These are phyloP conservation scores for Baccha elongata DNA, from an alignment of 2,888 invertebrate genomes.

Conservation along the genomic window DNA sequence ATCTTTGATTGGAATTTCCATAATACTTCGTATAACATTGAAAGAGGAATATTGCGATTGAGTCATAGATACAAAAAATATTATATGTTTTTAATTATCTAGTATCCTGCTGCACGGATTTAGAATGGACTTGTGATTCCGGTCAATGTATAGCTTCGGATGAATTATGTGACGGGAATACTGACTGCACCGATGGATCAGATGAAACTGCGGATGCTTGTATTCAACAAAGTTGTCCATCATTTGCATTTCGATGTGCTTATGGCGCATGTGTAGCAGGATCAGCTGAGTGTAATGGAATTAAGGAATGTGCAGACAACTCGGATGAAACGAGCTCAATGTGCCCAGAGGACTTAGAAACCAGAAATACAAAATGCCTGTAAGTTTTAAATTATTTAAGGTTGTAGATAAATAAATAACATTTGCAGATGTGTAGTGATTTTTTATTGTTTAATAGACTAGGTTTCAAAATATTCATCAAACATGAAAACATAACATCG, in stretches of 20 bases:
- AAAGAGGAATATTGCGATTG: too few species aligned
- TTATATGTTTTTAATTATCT: background rate
- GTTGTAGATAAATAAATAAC: too few species aligned
- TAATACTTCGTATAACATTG: background rate
- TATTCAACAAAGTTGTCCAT: constrained; percentile 82
- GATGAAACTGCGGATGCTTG: constrained; percentile 79
- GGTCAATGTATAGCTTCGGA: constrained; percentile 77
- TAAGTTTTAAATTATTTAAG: constrained; percentile 65
- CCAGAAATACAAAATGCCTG: constrained; percentile 57
- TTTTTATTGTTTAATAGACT: too few species aligned
- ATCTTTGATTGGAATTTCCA: constrained; percentile 1
- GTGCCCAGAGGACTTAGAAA: constrained; percentile 15
- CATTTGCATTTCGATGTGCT: constrained; percentile 81
- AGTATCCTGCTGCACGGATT: constrained; percentile 67
- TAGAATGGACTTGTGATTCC: constrained; percentile 77
- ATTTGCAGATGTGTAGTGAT: too few species aligned
- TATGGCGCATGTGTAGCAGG: constrained; percentile 78
- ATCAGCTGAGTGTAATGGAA: constrained; percentile 70
- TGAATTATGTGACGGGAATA: constrained; percentile 77
- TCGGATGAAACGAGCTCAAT: constrained; percentile 71
- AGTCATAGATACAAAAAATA: too few species aligned
- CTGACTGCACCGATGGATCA: constrained; percentile 78
- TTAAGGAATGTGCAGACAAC: constrained; percentile 75
- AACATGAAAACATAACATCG: too few species aligned
- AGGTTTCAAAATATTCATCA: too few species aligned